A percentile compares a stretch with the other conserved stretches of the same genome.
Conservation (phyloP, 2,888 invertebrate genomes). For the Pachymerium ferrugineum region DNA sequence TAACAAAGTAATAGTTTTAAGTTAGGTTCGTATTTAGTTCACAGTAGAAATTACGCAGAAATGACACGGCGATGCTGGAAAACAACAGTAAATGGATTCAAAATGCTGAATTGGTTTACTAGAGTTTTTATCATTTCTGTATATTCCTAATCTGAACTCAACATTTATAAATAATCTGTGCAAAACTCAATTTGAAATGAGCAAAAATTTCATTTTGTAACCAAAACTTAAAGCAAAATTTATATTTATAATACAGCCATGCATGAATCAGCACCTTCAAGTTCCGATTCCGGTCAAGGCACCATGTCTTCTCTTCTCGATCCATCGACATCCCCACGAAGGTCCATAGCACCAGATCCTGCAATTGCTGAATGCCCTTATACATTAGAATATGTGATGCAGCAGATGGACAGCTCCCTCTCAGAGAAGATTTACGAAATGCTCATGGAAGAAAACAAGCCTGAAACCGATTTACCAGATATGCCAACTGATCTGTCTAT, state of each 20-base stretch:
- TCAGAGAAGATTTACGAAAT: constrained; percentile 32
- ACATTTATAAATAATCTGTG: no score
- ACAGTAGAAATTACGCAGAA: no score
- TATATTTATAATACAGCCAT: no score
- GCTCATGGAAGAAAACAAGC: constrained; percentile 30
- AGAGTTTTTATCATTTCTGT: no score
- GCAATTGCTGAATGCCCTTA: constrained; percentile 21
- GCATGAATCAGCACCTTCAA: background rate
- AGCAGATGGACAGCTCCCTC: constrained; percentile 31
- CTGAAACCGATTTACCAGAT: constrained; percentile 29
- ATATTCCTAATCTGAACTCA: no score
- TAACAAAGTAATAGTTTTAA: no score
- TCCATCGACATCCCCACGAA: constrained; percentile 29
- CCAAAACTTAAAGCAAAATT: no score
- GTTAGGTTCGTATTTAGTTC: no score
- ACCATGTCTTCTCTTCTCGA: constrained; percentile 31
- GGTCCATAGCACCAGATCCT: constrained; percentile 1
- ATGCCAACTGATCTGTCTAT: background rate
- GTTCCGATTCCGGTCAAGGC: background rate
- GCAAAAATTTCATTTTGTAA: background rate
- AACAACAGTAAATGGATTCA: no score
- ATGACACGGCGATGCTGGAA: no score
- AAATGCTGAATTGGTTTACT: no score
- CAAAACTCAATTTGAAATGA: no score
- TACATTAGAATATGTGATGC: constrained; percentile 31